These are phyloP conservation scores for Drosophila sulfurigaster DNA, from an alignment of 1,140 invertebrate genomes.

Conservation along the genomic window DNA sequence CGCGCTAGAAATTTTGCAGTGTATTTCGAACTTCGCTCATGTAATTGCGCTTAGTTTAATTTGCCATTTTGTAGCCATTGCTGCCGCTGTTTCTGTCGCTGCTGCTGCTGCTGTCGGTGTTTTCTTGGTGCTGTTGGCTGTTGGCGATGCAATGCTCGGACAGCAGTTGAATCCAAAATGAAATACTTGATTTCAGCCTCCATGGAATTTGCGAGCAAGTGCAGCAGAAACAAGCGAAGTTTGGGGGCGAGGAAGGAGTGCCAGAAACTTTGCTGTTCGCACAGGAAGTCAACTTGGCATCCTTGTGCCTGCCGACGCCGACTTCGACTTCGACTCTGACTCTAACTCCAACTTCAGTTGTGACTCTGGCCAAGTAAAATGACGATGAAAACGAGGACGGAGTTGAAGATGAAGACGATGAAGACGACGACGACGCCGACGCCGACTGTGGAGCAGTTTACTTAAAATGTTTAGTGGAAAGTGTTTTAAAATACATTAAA, in stretches of 20 bases:
- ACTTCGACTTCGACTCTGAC: slow-evolving; percentile 8
- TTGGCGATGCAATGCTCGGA: slow-evolving; percentile 68
- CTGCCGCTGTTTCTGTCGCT: slow-evolving; percentile 7
- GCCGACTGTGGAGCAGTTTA: slow-evolving; percentile 62
- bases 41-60: slow-evolving; percentile 36
- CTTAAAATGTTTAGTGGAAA: slow-evolving; percentile 83
- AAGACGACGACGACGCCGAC: slow-evolving; percentile 8
- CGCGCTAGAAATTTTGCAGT: not conserved
- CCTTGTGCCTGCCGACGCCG: slow-evolving; percentile 23
- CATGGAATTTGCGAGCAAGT: slow-evolving; percentile 64
- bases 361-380: slow-evolving; percentile 8
- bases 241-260: slow-evolving; percentile 32
- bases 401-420: slow-evolving; percentile 7
- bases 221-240: slow-evolving; percentile 6
- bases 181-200: slow-evolving; percentile 82
- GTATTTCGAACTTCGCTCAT: slow-evolving; percentile 15
- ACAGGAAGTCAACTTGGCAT: slow-evolving; percentile 78
- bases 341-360: not conserved
- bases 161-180: slow-evolving; percentile 83
- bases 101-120: slow-evolving; percentile 1
- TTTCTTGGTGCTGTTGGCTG: not conserved
- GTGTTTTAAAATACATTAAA: slow-evolving; percentile 84
- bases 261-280: slow-evolving; percentile 70
- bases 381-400: slow-evolving; percentile 26
- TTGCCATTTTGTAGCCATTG: slow-evolving; percentile 51